Base-by-base conservation (phyloP, 2,888 invertebrate genomes). In the Magallana nippona region DNA sequence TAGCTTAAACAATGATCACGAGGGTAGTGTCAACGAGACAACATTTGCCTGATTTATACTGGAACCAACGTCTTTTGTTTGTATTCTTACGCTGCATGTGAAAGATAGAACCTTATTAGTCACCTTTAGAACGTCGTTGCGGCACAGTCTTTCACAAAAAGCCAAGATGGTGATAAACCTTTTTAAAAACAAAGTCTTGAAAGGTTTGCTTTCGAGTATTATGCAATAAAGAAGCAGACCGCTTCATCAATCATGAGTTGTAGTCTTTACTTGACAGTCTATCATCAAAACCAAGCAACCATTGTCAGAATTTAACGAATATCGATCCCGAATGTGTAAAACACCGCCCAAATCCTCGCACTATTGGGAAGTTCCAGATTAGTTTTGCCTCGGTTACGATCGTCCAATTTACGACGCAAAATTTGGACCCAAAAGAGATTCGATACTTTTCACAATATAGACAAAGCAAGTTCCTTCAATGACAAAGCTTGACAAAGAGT, bases 241-340 rank as follows among this genome's bases (percentile, higher is more conserved):
- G 71, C 71, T 17, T 71, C 32, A 71, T 71, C 71, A 71, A 71
- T 71, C 71, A 71, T 15, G 15, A 13, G 13, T 32, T 71, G 15
- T 22, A 71, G 15, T 71, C 32, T 71, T 32, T 32, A 32, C 11
- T 27, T 27, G 71, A 71, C 71, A 71, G 71, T 71, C 71, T 71
- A 71, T 71, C 71, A 71, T 71, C 71, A 71, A 27, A 71, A 71
- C 71, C 71, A 71, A 71, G 71, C 71, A 71, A 71, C 71, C 71
- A 71, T 71, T 71, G 32, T 71, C 22, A 27, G 71, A 71, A 27
- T 71, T 71, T 71, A 71, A 22, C 71, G 27, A 71, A 71, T 71
- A 71, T 71, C 27, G 71, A 71, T 71, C 71, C 71, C 71, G 71
- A 71, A 2, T 71, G 27, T 60, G n/a, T n/a, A 13, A 60, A 60